Percentiles rank a stretch among this genome's conserved stretches.
Evolutionary conservation across 2,113 vertebrate species (phyloP).

Genomic region (Coreoperca whiteheadi): DNA sequence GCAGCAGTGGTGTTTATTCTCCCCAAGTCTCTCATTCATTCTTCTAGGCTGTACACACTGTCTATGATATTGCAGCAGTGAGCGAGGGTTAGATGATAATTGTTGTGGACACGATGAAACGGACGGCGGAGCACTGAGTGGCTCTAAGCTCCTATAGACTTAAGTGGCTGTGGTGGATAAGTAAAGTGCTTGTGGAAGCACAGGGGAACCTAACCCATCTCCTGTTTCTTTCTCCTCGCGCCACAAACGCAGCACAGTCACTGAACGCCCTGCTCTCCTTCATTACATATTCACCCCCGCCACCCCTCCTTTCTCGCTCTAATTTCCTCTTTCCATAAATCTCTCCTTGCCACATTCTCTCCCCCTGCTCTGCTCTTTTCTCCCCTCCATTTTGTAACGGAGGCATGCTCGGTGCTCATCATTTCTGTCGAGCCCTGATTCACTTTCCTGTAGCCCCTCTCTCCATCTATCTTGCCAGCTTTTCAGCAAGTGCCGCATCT

Average conservation of each 20-base stretch:
- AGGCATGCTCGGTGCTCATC: slow-evolving; percentile 61
- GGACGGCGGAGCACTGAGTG: slow-evolving; percentile 40
- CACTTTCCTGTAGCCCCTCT: slow-evolving; percentile 58
- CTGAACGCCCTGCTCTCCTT: slow-evolving; percentile 41
- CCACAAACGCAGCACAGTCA: slow-evolving; percentile 38
- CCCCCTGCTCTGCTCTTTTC: slow-evolving; percentile 1
- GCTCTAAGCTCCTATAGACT: slow-evolving; percentile 44
- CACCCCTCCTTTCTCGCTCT: slow-evolving; percentile 1
- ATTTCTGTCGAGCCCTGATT: slow-evolving; percentile 68
- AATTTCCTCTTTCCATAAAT: slow-evolving; percentile 69
- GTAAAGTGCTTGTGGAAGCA: slow-evolving; percentile 72
- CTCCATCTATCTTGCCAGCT: slow-evolving; percentile 69
- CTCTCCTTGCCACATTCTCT: slow-evolving; percentile 35
- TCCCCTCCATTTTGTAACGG: slow-evolving; percentile 57
- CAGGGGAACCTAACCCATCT: slow-evolving; percentile 59
- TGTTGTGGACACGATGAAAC: slow-evolving; percentile 67
- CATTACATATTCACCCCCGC: slow-evolving; percentile 44
- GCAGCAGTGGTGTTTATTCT: slow-evolving; percentile 12
- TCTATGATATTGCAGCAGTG: slow-evolving; percentile 32
- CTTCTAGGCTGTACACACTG: neutral
- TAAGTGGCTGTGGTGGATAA: slow-evolving; percentile 75
- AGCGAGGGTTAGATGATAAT: slow-evolving; percentile 53
- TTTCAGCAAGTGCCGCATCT: slow-evolving; percentile 42
- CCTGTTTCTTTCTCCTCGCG: slow-evolving; percentile 49
- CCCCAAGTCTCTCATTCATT: slow-evolving; percentile 1